Evolutionary conservation across 2,888 invertebrate species (phyloP), one percentile per base, ranked within the genome.

Genomic region (Drosophila recens): DNA sequence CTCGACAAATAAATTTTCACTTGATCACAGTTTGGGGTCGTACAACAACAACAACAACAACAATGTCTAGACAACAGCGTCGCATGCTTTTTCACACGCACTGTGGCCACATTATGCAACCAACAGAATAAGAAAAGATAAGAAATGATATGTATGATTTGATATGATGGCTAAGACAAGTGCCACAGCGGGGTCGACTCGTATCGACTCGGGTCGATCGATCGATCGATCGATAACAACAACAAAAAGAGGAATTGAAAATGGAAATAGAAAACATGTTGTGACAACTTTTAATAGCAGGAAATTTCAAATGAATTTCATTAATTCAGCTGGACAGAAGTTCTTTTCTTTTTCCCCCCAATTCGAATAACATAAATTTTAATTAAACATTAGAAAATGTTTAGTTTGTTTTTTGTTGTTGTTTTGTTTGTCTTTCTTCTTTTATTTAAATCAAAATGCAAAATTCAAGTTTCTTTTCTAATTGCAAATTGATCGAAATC

Each of bases 321-420:
- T 74, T 69, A 73, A 58, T 64, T 34, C 49, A 49, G 48, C n/a
- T 23, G 17, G 11, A 33, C 45, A 46, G 36, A 67, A 59, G 49
- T 69, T 75, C 45, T 66, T 40, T 52, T 42, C 27, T 42, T 38
- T 23, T 20, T 30, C 27, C n/a, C 23, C 30, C 30, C 43, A 51
- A 51, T 53, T 67, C 58, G 43, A 13, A 56, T 34, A 15, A 46
- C 68, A 82, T 83, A 78, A 83, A 86, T 86, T 83, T 76, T 67
- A 74, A 87, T 87, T 67, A 74, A 73, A 69, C 45, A 49, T 59
- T 45, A 45, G 45, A 65, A 62, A 45, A 67, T 57, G 40, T 42
- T 54, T 34, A 27, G 27, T n/a, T 38, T 38, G n/a, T 20, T 38
- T 42, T 27, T 27, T 6, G 5, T 27, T 27, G 1, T 27, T 27